A percentile compares a stretch with the other conserved stretches of the same genome.
phyloP scores from a whole-genome alignment of 2,113 vertebrate species.

The Mandrillus leucophaeus region DNA sequence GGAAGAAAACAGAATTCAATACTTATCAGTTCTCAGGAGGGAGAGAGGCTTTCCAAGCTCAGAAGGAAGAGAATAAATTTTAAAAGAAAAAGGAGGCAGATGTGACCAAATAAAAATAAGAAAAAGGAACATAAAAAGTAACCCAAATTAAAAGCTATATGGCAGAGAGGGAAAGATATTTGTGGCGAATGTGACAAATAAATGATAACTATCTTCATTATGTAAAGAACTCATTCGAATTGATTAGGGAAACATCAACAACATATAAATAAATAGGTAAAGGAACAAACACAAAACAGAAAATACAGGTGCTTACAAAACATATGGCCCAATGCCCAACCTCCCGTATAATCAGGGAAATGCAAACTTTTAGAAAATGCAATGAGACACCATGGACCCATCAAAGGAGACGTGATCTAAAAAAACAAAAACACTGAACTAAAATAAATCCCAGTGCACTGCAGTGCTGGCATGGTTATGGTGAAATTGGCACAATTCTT shows the following conservation, averaged over 20 bases:
- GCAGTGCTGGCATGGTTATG: not conserved
- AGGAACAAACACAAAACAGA: not conserved
- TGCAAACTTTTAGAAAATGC: not conserved
- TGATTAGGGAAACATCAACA: not conserved
- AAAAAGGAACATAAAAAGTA: not conserved
- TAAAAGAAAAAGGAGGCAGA: not conserved
- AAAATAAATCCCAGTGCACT: not conserved
- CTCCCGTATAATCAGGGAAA: not conserved
- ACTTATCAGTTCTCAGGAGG: constrained; percentile 45
- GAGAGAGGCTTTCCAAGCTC: not conserved
- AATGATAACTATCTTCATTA: not conserved
- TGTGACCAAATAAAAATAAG: not conserved
- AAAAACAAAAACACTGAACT: not conserved
- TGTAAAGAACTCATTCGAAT: not conserved
- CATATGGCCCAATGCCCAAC: rapidly evolving
- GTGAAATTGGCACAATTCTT: not conserved
- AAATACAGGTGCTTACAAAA: not conserved
- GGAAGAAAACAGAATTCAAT: constrained; percentile 48
- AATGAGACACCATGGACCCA: not conserved
- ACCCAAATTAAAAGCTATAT: not conserved
- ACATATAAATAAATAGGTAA: rapidly evolving
- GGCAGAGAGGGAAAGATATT: not conserved
- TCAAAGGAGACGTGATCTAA: not conserved
- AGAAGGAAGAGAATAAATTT: not conserved
- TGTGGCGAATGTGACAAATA: not conserved